Evolutionary conservation across 2,113 vertebrate species (phyloP), one percentile per base, ranked within the genome.

Genomic region (Thunnus maccoyii): DNA sequence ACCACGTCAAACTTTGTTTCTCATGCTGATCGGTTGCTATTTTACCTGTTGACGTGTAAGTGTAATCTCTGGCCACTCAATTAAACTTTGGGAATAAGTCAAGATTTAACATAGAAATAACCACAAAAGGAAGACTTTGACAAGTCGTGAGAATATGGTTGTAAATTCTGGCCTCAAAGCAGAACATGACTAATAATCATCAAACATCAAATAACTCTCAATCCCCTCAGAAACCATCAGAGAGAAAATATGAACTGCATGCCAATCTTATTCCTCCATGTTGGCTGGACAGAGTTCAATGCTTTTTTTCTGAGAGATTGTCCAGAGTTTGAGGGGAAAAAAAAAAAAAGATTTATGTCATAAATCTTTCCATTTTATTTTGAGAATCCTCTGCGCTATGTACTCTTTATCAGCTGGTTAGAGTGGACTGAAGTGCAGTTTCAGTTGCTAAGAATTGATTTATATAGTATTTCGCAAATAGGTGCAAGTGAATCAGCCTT

Each of bases 181-280:
- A 62, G 55, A 85, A 89, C 84, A 90, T 80, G 74, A 81, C 75
- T 64, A 81, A 89, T 86, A 82, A 86, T 88, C 78, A 76, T 88
- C 73, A 90, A 72, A 90, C 78, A 85, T 89, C 84, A 90, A 89
- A 92, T 92, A 87, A 81, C 81, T 88, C 62, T 66, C 75, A 90
- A 90, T 87, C 86, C 93, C 91, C 91, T 86, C 67, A 75, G 89
- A 91, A 91, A 85, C 88, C 84, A 86, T 86, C 71, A 84, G 9
- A 78, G 66, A 84, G 67, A 87, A 90, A 89, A 87, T 74, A 83
- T 57, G 54, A 84, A 70, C 22, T 66, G 70, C 88, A 76, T 79
- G 80, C 84, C 91, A 90, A 80, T 90, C 65, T 68, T 67, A 60
- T 90, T 88, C 71, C 66, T 85, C 76, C 52, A 71, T 88, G 86